phyloP scores from a whole-genome alignment of 1,140 invertebrate genomes.

The Drosophila funebris region DNA sequence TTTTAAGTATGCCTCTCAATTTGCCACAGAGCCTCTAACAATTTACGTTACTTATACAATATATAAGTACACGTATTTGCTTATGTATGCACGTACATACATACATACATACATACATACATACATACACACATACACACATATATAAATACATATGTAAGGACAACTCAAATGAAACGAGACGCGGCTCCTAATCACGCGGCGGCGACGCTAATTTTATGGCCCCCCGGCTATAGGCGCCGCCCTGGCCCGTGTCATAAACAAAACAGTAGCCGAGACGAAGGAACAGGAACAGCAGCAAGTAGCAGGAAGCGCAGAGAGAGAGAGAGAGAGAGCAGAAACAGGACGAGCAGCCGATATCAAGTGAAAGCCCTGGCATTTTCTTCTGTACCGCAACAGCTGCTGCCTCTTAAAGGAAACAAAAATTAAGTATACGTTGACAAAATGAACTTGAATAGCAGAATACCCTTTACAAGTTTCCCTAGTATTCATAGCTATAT shows the following conservation, averaged over 20 bases:
- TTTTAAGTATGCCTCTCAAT: constrained; percentile 41
- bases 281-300: background rate
- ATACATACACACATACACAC: background rate
- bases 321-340: background rate
- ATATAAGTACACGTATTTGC: constrained; percentile 3
- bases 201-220: constrained; percentile 59
- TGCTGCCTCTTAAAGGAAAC: constrained; percentile 38
- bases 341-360: background rate
- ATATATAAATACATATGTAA: constrained; percentile 15
- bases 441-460: too few relatives aligned
- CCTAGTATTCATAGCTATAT: too few relatives aligned
- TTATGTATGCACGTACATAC: background rate
- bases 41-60: constrained; percentile 38
- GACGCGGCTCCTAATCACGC: constrained; percentile 59
- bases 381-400: constrained; percentile 63
- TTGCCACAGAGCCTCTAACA: constrained; percentile 16
- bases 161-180: constrained; percentile 68
- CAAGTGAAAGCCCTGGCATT: constrained; percentile 45
- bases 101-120: constrained; percentile 8
- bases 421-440: background rate
- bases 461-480: too few relatives aligned
- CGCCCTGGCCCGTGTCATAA: constrained; percentile 52
- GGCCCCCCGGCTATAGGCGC: constrained; percentile 30
- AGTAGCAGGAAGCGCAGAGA: background rate
- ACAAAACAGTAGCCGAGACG: constrained; percentile 43